These are phyloP conservation scores for Antidorcas marsupialis DNA, from an alignment of 2,113 vertebrate genomes.

Conservation along the genomic window DNA sequence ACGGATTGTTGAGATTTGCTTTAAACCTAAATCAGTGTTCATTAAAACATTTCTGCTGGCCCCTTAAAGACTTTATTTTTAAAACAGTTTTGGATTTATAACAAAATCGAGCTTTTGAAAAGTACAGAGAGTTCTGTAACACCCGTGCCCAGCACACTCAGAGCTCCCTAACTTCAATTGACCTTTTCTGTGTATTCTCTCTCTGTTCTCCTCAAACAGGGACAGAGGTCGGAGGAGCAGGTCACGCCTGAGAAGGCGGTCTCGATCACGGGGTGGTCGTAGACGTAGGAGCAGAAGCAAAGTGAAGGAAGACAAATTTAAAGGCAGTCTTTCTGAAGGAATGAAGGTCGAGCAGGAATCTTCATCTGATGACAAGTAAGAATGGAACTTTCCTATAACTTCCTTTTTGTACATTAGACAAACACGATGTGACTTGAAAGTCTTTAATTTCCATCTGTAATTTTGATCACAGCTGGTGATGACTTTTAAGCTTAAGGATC, in stretches of 20 bases:
- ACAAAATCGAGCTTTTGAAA: not conserved
- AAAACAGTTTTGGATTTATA: not conserved
- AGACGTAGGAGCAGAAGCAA: constrained; percentile 88
- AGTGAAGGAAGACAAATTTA: constrained; percentile 95
- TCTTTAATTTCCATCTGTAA: not conserved
- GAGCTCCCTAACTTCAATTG: not conserved
- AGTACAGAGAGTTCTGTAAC: not conserved
- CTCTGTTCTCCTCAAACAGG: constrained; percentile 68
- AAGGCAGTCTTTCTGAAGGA: constrained; percentile 98
- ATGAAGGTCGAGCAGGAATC: constrained; percentile 97
- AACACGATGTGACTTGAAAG: not conserved
- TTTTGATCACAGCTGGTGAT: not conserved
- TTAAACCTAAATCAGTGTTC: not conserved
- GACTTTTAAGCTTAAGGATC: not conserved
- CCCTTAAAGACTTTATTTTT: not conserved
- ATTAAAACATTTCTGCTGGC: not conserved
- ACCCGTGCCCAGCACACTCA: not conserved
- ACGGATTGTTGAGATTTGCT: not conserved
- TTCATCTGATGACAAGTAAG: constrained; percentile 95
- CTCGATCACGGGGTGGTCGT: constrained; percentile 86
- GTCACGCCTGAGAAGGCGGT: constrained; percentile 89
- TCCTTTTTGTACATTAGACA: not conserved
- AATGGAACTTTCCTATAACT: not conserved
- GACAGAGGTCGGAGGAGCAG: constrained; percentile 87
- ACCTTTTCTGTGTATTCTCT: not conserved